These are phyloP conservation scores for Dromococcyx pavoninus DNA, from an alignment of 2,797 vertebrate species.

Conservation along the genomic window DNA sequence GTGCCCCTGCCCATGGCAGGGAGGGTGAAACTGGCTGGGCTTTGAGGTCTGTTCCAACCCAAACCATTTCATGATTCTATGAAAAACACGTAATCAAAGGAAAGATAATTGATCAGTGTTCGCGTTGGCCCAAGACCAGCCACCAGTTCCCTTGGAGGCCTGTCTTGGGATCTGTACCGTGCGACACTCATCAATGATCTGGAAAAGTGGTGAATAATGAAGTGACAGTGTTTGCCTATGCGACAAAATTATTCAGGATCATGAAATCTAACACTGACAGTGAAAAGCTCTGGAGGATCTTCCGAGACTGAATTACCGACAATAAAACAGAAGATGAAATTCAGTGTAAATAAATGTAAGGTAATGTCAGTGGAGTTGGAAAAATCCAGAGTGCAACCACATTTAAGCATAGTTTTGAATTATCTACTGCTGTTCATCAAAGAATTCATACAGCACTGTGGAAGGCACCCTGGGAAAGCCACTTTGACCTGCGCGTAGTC, in stretches of 20 bases:
- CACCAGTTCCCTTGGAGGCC: not conserved
- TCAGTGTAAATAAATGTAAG: constrained; percentile 50
- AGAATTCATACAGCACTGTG: fast-evolving
- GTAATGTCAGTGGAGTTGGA: constrained; percentile 15
- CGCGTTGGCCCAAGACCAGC: not conserved
- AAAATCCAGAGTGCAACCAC: not conserved
- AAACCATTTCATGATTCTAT: no score
- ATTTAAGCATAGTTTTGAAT: not conserved
- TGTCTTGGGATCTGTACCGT: not conserved
- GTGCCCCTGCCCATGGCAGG: no score
- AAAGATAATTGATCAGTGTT: not conserved
- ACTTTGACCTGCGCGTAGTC: not conserved
- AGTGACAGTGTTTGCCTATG: constrained; percentile 58
- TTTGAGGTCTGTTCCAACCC: no score
- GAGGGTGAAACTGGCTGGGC: no score
- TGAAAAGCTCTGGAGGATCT: constrained; percentile 61
- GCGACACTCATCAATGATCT: not conserved
- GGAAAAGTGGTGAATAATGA: constrained; percentile 43
- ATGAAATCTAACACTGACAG: constrained; percentile 59
- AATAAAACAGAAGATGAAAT: constrained; percentile 52
- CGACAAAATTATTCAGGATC: constrained; percentile 64
- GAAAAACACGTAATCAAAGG: not conserved
- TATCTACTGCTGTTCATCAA: not conserved
- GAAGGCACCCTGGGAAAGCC: not conserved
- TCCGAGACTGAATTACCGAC: constrained; percentile 16